Conservation (phyloP, 2,888 invertebrate genomes). For the Drosophila neotestacea region DNA sequence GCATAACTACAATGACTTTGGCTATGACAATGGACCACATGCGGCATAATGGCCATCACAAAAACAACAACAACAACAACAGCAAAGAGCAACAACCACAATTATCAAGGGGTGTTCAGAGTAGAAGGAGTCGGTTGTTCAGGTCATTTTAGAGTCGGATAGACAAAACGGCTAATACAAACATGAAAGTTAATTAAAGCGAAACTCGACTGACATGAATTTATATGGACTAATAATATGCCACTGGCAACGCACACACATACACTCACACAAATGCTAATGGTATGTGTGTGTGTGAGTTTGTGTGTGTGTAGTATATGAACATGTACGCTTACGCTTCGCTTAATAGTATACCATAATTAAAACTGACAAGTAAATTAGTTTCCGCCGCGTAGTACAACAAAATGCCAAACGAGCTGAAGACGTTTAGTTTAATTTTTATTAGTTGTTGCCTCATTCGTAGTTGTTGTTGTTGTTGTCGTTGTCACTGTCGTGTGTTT, state of each 20-base stretch:
- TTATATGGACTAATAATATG: conserved; percentile 80
- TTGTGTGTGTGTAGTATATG: conserved; percentile 5
- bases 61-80: background rate
- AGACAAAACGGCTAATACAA: conserved; percentile 70
- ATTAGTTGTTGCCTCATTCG: conserved; percentile 27
- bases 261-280: background rate
- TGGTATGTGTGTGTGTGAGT: conserved; percentile 4
- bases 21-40: conserved; percentile 47
- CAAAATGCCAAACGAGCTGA: conserved; percentile 12
- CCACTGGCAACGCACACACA: conserved; percentile 48
- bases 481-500: conserved; percentile 1
- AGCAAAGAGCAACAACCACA: conserved; percentile 7
- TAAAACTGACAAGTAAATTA: conserved; percentile 81
- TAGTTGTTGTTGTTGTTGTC: background rate
- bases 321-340: conserved; percentile 55
- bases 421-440: conserved; percentile 62
- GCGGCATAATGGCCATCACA: conserved; percentile 30
- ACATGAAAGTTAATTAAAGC: conserved; percentile 81
- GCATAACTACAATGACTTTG: conserved; percentile 27
- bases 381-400: conserved; percentile 55
- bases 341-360: conserved; percentile 70
- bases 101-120: background rate
- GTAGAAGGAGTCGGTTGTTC: conserved; percentile 1
- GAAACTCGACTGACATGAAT: conserved; percentile 78
- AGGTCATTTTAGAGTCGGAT: conserved; percentile 62